Percentiles rank a stretch among this genome's conserved stretches.
phyloP scores from a whole-genome alignment of 1,140 invertebrate genomes.

The Macrobrachium rosenbergii region DNA sequence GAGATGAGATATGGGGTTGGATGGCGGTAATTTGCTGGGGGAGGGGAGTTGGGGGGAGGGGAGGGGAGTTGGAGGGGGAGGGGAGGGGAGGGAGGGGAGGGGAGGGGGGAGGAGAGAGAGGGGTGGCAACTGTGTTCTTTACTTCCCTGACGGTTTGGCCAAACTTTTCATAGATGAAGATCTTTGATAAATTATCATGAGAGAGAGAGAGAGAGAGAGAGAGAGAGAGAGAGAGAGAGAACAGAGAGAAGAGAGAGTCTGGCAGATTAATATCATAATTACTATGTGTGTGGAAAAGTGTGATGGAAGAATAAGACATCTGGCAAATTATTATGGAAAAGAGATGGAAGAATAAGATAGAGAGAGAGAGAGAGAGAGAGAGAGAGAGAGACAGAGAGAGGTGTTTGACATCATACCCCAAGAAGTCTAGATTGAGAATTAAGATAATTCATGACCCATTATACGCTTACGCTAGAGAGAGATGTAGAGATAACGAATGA shows the following conservation, averaged over 20 bases:
- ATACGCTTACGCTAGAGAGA: too few species aligned
- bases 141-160: too few species aligned
- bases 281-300: too few species aligned
- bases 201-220: slow-evolving; percentile 13
- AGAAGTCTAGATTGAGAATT: too few species aligned
- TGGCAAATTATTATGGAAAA: too few species aligned
- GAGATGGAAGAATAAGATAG: background rate
- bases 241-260: slow-evolving; percentile 22
- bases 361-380: background rate
- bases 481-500: too few species aligned
- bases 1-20: background rate
- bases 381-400: slow-evolving; percentile 18
- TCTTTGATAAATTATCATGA: background rate
- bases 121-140: background rate
- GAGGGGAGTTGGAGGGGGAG: too few species aligned
- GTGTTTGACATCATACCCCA: too few species aligned
- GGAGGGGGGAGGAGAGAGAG: slow-evolving; percentile 15
- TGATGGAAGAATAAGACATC: too few species aligned
- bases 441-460: too few species aligned
- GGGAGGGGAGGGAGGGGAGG: background rate
- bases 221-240: background rate
- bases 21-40: background rate
- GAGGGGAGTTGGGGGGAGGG: background rate
- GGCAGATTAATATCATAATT: too few species aligned
- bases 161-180: too few species aligned